These are phyloP conservation scores for Egretta garzetta DNA, from an alignment of 2,113 vertebrate species.

Conservation along the genomic window DNA sequence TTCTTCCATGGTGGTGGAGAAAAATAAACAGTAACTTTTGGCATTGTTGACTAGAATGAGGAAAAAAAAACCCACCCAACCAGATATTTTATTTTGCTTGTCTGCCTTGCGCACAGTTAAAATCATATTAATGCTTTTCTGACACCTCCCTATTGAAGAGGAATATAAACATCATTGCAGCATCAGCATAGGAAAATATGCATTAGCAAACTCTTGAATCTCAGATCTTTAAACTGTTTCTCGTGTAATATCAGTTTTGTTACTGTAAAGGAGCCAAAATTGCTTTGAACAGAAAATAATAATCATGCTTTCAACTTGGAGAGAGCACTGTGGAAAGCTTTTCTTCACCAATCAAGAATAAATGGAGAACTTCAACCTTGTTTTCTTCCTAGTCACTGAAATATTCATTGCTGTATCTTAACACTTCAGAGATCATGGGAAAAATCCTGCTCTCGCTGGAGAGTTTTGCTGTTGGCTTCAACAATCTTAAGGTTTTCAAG, in stretches of 20 bases:
- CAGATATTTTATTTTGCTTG: constrained; percentile 52
- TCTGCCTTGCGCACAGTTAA: constrained; percentile 59
- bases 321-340: constrained; percentile 48
- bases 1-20: constrained; percentile 28
- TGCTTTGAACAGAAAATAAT: constrained; percentile 69
- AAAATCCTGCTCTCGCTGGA: background rate
- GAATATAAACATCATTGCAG: constrained; percentile 50
- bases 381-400: constrained; percentile 10
- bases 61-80: background rate
- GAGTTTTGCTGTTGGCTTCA: background rate
- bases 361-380: constrained; percentile 33
- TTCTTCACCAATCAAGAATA: constrained; percentile 25
- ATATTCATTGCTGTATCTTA: background rate
- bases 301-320: constrained; percentile 55
- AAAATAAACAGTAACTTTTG: constrained; percentile 47
- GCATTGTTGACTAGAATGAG: constrained; percentile 37
- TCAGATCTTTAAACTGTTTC: constrained; percentile 48
- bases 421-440: constrained; percentile 4
- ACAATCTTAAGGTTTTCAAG: background rate
- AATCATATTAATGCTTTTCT: constrained; percentile 63
- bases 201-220: constrained; percentile 45
- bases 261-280: constrained; percentile 53
- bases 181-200: constrained; percentile 41
- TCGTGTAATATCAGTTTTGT: constrained; percentile 52
- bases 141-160: constrained; percentile 33